A percentile compares a stretch with the other conserved stretches of the same genome.
These are phyloP conservation scores for Linurgus olivaceus DNA, from an alignment of 2,797 vertebrate genomes.

Conservation along the genomic window DNA sequence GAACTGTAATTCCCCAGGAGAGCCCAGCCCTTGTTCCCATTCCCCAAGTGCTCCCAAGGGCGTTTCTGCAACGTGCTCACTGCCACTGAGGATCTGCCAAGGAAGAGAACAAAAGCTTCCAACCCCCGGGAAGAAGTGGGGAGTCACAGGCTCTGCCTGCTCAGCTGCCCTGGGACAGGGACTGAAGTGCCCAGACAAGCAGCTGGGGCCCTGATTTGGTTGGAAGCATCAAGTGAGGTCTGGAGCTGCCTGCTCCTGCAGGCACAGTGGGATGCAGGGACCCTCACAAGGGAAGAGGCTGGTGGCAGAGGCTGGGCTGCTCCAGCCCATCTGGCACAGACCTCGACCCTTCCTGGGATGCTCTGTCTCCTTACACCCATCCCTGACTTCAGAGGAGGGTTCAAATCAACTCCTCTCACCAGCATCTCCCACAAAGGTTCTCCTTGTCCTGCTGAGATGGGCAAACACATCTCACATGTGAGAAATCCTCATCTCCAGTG, in stretches of 20 bases:
- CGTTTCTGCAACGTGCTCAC: neutral
- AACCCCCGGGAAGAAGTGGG: neutral
- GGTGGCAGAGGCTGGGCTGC: neutral
- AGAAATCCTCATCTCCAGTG: neutral
- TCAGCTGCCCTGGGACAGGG: neutral
- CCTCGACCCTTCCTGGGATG: neutral
- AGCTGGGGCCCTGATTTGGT: neutral
- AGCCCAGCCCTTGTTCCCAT: neutral
- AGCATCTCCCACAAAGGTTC: neutral
- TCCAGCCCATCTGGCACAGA: rapidly evolving
- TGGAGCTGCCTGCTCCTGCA: neutral
- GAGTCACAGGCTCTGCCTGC: neutral
- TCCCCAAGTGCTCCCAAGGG: neutral
- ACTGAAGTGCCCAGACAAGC: neutral
- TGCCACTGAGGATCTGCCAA: neutral
- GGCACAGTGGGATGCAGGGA: neutral
- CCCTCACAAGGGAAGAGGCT: neutral
- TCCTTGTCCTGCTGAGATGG: neutral
- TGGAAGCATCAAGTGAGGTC: neutral
- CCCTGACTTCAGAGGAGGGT: neutral
- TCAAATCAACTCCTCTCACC: neutral
- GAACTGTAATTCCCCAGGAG: neutral
- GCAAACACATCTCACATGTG: neutral
- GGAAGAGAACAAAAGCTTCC: neutral
- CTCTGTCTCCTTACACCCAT: neutral